Conservation (phyloP, 2,888 invertebrate genomes). For the Melangyna quadrimaculata region DNA sequence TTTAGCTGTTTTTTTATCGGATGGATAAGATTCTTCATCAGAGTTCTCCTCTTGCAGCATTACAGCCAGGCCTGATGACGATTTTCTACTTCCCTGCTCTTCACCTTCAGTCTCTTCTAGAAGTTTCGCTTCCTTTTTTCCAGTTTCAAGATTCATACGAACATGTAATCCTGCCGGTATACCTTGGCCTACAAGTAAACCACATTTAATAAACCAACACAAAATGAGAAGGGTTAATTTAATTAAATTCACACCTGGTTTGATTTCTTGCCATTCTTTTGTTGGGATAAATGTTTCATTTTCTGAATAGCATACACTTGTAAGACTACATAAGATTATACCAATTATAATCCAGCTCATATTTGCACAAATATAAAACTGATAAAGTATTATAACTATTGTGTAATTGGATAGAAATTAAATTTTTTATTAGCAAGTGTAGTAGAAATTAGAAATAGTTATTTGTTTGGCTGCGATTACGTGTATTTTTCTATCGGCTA, state of each 20-base stretch:
- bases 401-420: neutral
- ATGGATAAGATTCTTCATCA: neutral
- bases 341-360: constrained; percentile 43
- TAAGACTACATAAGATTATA: constrained; percentile 18
- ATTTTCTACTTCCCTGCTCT: constrained; percentile 37
- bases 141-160: constrained; percentile 88
- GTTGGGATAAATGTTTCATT: constrained; percentile 83
- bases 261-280: constrained; percentile 85
- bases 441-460: neutral
- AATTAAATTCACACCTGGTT: constrained; percentile 82
- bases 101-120: constrained; percentile 82
- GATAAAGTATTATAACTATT: neutral
- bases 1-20: constrained; percentile 73
- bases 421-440: neutral
- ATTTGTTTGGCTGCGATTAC: constrained; percentile 41
- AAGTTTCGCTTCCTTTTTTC: constrained; percentile 88
- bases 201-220: neutral
- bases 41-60: constrained; percentile 43
- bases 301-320: constrained; percentile 67
- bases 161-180: constrained; percentile 89
- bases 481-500: constrained; percentile 57
- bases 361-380: neutral
- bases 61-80: constrained; percentile 72
- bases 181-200: constrained; percentile 83
- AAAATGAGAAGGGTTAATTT: neutral